phyloP scores from a whole-genome alignment of 2,113 vertebrate species.

The Campylorhamphus procurvoides region DNA sequence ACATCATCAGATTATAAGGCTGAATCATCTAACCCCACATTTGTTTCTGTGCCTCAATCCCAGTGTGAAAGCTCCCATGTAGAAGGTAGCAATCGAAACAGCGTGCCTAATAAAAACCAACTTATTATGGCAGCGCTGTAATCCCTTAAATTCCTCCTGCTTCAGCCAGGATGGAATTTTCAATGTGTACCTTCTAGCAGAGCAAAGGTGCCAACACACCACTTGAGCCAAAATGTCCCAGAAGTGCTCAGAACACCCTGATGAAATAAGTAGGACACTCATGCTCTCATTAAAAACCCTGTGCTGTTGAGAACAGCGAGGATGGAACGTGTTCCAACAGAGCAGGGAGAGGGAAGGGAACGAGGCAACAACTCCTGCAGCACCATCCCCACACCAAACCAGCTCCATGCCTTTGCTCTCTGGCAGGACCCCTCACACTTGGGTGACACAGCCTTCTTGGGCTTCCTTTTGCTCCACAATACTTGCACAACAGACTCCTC shows the following conservation, averaged over 20 bases:
- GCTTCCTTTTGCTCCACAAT: neutral
- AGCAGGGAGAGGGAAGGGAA: neutral
- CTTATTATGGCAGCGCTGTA: neutral
- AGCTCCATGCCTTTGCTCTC: fast-evolving
- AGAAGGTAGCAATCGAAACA: neutral
- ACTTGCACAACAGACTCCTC: neutral
- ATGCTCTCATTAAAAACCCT: neutral
- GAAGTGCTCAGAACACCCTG: neutral
- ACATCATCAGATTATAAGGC: neutral
- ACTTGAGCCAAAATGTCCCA: neutral
- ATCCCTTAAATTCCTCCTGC: neutral
- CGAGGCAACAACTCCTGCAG: neutral
- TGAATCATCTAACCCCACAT: neutral
- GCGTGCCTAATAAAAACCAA: neutral
- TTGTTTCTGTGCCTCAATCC: neutral
- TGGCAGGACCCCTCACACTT: neutral
- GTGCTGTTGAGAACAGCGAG: neutral
- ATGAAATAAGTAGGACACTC: neutral
- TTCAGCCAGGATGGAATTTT: neutral
- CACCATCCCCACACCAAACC: neutral
- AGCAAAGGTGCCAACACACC: neutral
- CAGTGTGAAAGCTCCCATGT: neutral
- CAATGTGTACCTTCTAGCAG: neutral
- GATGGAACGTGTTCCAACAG: neutral
- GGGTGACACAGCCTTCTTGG: neutral